phyloP scores from a whole-genome alignment of 1,140 invertebrate species.

The Euura lappo region DNA sequence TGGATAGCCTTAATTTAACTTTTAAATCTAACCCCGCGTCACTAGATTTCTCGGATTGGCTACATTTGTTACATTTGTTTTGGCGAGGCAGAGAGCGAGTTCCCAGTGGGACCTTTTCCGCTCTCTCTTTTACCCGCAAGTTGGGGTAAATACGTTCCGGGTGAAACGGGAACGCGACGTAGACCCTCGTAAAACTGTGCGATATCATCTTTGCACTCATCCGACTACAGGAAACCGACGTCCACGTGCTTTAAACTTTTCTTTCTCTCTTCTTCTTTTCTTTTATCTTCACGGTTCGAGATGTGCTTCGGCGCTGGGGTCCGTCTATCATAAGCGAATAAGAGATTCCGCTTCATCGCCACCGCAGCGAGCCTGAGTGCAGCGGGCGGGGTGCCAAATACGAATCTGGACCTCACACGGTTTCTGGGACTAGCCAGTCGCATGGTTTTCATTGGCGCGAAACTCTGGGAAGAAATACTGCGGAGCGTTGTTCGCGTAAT shows the following conservation, averaged over 20 bases:
- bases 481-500: not conserved
- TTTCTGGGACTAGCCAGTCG: not conserved
- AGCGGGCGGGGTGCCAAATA: not conserved
- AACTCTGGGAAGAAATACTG: conserved; percentile 6
- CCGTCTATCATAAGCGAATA: too few relatives aligned
- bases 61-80: conserved; percentile 9
- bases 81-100: not conserved
- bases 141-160: not conserved
- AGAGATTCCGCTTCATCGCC: not conserved
- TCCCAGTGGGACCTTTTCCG: not conserved
- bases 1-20: conserved; percentile 14
- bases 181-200: not conserved
- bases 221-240: not conserved
- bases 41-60: conserved; percentile 5
- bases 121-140: not conserved
- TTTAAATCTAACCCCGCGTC: conserved; percentile 12
- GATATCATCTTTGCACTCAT: not conserved
- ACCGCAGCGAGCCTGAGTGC: not conserved
- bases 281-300: too few relatives aligned
- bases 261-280: too few relatives aligned
- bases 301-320: too few relatives aligned
- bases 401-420: not conserved
- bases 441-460: not conserved
- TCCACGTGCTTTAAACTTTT: too few relatives aligned
- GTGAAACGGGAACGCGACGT: not conserved